phyloP scores from a whole-genome alignment of 2,113 vertebrate species.

The Lampris megalopsis region DNA sequence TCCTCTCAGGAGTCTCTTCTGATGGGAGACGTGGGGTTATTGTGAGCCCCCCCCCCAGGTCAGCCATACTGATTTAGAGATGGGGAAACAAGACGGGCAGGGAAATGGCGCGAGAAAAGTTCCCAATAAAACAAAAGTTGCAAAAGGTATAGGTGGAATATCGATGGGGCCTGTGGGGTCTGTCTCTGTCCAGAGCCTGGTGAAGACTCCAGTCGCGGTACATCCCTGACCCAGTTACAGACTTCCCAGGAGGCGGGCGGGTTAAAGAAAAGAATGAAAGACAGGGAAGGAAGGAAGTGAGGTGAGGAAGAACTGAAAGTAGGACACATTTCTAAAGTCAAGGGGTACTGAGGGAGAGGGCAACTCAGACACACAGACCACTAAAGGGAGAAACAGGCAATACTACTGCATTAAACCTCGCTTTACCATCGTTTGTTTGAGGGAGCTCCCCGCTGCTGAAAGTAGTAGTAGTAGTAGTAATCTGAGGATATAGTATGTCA shows the following conservation, averaged over 20 bases:
- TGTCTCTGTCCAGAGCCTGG: slow-evolving; percentile 64
- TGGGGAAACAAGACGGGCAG: slow-evolving; percentile 67
- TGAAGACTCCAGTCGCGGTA: slow-evolving; percentile 72
- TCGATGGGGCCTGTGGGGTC: slow-evolving; percentile 55
- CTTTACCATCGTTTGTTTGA: background rate
- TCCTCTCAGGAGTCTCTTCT: slow-evolving; percentile 72
- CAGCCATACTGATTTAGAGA: slow-evolving; percentile 71
- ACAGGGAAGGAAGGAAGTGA: slow-evolving; percentile 64
- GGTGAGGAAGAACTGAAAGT: slow-evolving; percentile 58
- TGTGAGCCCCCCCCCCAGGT: slow-evolving; percentile 73
- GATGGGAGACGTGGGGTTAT: slow-evolving; percentile 49
- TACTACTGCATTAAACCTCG: slow-evolving; percentile 8
- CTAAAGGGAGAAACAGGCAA: slow-evolving; percentile 24
- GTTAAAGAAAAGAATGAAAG: slow-evolving; percentile 63
- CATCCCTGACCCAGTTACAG: slow-evolving; percentile 79
- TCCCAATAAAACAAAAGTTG: slow-evolving; percentile 66
- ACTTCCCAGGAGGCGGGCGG: slow-evolving; percentile 65
- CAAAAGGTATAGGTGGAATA: slow-evolving; percentile 67
- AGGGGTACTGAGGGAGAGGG: slow-evolving; percentile 51
- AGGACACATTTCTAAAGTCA: slow-evolving; percentile 74
- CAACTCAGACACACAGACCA: slow-evolving; percentile 35
- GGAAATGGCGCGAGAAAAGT: slow-evolving; percentile 71
- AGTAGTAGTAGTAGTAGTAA: too few species aligned
- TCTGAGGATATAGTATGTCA: too few species aligned
- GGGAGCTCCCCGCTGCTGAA: too few species aligned